Base-by-base conservation (phyloP, 2,797 vertebrate species). In the Danio tinwini region DNA sequence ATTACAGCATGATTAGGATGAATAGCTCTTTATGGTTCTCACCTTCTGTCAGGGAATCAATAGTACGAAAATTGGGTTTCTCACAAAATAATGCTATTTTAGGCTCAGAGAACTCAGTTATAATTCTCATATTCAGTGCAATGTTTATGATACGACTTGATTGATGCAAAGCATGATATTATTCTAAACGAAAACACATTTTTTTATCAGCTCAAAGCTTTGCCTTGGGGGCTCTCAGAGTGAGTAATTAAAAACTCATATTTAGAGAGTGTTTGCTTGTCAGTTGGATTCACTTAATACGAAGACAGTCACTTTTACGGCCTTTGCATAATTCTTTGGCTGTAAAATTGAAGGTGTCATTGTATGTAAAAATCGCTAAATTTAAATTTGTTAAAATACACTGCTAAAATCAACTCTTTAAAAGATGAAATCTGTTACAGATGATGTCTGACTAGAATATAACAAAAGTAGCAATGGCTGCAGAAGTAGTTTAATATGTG, bases 211-310 rank as follows among this genome's bases (percentile, higher is more conserved):
- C 19, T 55, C 45, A 49, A 53, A 55, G n/a, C 55, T 62, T 45
- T 67, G 62, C 68, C 73, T 64, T 53, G 14, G 39, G 77, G 58
- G 29, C 55, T 67, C 29, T 72, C 52, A 39, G 10, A 52, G 63
- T 12, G 74, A 75, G 74, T 63, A 81, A 75, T 83, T 74, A 78
- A 82, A 67, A 74, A 78, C 8, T 62, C 64, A 58, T 65, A 58
- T 75, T 62, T 65, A 69, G 52, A 82, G 68, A 69, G 67, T 67
- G 62, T 74, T 83, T 76, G 77, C 52, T 78, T 63, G 61, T 68
- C 42, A 58, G 49, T 17, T 79, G 40, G n/a, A 37, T 58, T 53
- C 29, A 69, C 44, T 69, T 69, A 50, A 58, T 40, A 67, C 11
- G 52, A 56, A 74, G 65, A 64, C 64, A 56, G 58, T 82, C 40